Evolutionary conservation across 92 coral and sea anemone genomes (phyloP), one percentile per base, ranked within the genome.

Genomic region (Heteractis magnifica): DNA sequence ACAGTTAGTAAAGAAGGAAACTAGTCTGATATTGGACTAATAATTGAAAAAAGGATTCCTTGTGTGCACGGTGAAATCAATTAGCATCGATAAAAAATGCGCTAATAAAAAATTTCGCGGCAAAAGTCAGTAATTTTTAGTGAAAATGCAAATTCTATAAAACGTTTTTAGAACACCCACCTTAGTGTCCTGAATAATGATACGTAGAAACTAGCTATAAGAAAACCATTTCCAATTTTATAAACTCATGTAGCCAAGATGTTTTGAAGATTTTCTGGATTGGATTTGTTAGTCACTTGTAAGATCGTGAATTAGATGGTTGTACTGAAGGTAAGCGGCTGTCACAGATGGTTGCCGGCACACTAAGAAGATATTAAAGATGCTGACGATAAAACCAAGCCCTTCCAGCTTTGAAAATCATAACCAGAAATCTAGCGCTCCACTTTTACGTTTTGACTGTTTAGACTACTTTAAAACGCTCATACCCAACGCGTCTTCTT

Each of bases 291-390:
- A 62, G 70, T 9, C 18, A 62, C 70, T 34, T 34, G 44, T 62
- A 62, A 18, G 26, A 62, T 62, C 34, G 6, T 62, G 26, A 62
- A 8, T 62, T 62, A 0, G 70, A 62, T 62, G 20, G 70, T n/a
- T 18, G 34, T n/a, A 18, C 70, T 34, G 70, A 62, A 18, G 70
- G 20, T n/a, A 23, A 34, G 44, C 44, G 44, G 44, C 44, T 34
- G 70, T 62, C 70, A 62, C 70, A 18, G 70, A 62, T 62, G 70
- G 70, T 62, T 62, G 70, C 70, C 70, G 26, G 26, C 34, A 34
- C 44, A 34, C 44, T 34, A 34, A 12, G 70, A 10, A 62, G 64
- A 9, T 58, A 9, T 0, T n/a, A 34, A n/a, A 18, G 23, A 62
- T 62, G 70, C 20, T 62, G 9, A 12, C 20, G 70, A 62, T 62